These are phyloP conservation scores for Doris montereyensis DNA, from an alignment of 2,888 invertebrate genomes.

Conservation along the genomic window DNA sequence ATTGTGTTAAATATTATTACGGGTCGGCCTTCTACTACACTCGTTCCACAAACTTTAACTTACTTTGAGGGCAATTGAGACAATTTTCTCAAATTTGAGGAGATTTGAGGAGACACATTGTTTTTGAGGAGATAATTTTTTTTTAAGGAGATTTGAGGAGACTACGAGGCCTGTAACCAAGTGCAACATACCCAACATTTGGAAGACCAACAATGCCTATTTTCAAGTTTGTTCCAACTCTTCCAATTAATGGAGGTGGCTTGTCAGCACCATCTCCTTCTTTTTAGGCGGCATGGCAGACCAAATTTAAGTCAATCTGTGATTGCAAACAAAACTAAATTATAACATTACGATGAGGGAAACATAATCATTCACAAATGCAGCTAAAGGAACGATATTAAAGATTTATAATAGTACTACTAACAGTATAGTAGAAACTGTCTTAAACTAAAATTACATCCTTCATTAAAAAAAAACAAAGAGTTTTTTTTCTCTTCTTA, in stretches of 20 bases:
- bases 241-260: conserved; percentile 91
- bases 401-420: neutral
- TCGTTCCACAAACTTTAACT: too few relatives aligned
- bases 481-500: too few relatives aligned
- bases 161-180: neutral
- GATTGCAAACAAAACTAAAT: neutral
- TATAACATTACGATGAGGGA: neutral
- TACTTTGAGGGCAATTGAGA: too few relatives aligned
- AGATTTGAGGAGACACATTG: too few relatives aligned
- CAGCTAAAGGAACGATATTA: neutral
- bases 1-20: too few relatives aligned
- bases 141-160: neutral
- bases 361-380: neutral
- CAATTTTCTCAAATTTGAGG: too few relatives aligned
- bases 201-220: conserved; percentile 93
- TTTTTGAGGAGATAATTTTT: neutral
- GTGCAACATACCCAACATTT: conserved; percentile 84
- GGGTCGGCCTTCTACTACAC: too few relatives aligned
- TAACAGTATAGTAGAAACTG: neutral
- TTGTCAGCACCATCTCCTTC: conserved; percentile 80
- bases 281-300: conserved; percentile 77
- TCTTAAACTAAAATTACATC: too few relatives aligned
- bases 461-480: too few relatives aligned
- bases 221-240: conserved; percentile 95
- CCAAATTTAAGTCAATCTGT: neutral